Evolutionary conservation across 2,888 invertebrate species (phyloP).

Genomic region (Chymomyza caudatula): DNA sequence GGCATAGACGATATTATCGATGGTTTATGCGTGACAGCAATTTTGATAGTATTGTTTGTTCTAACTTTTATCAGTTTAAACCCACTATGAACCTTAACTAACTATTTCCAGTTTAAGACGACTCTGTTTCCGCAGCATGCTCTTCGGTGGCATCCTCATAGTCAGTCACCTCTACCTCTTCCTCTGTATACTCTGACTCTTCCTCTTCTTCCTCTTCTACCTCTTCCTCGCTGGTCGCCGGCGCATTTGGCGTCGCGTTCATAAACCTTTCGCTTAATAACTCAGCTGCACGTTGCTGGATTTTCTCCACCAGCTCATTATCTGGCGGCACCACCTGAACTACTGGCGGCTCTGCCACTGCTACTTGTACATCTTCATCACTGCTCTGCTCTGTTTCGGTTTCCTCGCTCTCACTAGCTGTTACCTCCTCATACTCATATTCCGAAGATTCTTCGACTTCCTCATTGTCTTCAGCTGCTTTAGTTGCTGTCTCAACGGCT

Average conservation of each 20-base stretch:
- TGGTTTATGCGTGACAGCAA: too few relatives aligned
- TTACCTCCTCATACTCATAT: constrained; percentile 49
- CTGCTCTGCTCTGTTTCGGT: constrained; percentile 1
- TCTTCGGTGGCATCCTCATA: constrained; percentile 11
- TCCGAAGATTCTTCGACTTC: constrained; percentile 38
- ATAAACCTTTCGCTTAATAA: not conserved
- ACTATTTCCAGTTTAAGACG: not conserved
- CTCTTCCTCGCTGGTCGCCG: constrained; percentile 8
- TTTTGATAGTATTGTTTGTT: not conserved
- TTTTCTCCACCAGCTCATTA: constrained; percentile 32
- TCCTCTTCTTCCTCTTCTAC: constrained; percentile 16
- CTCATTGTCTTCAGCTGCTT: constrained; percentile 15
- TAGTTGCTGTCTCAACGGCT: constrained; percentile 3
- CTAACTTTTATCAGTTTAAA: too few relatives aligned
- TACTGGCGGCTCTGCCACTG: constrained; percentile 24
- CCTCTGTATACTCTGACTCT: constrained; percentile 32
- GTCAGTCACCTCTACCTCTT: constrained; percentile 35
- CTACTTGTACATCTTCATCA: not conserved
- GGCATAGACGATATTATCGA: too few relatives aligned
- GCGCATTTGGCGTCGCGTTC: not conserved
- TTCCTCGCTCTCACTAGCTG: constrained; percentile 52
- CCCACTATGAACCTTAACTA: too few relatives aligned
- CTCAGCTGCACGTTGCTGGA: constrained; percentile 6
- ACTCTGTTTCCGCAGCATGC: not conserved
- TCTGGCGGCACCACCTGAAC: constrained; percentile 52